phyloP scores from a whole-genome alignment of 37 sponge, comb jelly and placozoan species.

The Eunapius fragilis region DNA sequence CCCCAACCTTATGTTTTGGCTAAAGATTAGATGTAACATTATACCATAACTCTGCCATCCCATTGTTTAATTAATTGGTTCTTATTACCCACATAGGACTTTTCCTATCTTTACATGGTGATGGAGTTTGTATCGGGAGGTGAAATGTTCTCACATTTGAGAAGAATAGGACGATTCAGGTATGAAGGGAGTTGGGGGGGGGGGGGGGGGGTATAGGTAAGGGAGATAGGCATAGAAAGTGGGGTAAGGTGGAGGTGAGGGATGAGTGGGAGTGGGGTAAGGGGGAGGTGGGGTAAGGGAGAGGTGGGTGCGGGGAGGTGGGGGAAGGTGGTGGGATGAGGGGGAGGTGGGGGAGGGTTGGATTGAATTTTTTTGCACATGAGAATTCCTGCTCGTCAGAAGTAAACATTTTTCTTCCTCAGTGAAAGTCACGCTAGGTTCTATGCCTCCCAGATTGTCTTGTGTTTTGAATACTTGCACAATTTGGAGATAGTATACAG shows the following conservation, averaged over 20 bases:
- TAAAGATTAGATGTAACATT: no score
- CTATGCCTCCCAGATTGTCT: constrained; percentile 97
- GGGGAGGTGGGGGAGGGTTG: background rate
- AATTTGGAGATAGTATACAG: constrained; percentile 97
- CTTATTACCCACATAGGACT: constrained; percentile 52
- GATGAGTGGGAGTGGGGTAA: background rate
- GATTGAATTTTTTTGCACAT: no score
- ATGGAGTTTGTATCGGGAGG: constrained; percentile 96
- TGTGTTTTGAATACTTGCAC: constrained; percentile 98
- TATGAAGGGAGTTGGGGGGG: constrained; percentile 42
- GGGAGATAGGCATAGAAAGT: background rate
- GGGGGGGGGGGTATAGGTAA: background rate
- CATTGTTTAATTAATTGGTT: background rate
- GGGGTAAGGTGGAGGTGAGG: background rate
- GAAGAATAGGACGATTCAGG: constrained; percentile 94
- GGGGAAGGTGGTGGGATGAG: background rate
- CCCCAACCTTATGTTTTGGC: no score
- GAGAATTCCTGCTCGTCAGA: no score
- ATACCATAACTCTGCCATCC: background rate
- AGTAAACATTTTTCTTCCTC: background rate
- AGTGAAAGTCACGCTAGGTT: constrained; percentile 91
- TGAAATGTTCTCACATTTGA: constrained; percentile 95
- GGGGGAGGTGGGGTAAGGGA: background rate
- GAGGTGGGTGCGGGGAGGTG: background rate
- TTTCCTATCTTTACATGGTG: constrained; percentile 97